Evolutionary conservation across 2,113 vertebrate species (phyloP), one percentile per base, ranked within the genome.

Genomic region (Ceyx margarethae): DNA sequence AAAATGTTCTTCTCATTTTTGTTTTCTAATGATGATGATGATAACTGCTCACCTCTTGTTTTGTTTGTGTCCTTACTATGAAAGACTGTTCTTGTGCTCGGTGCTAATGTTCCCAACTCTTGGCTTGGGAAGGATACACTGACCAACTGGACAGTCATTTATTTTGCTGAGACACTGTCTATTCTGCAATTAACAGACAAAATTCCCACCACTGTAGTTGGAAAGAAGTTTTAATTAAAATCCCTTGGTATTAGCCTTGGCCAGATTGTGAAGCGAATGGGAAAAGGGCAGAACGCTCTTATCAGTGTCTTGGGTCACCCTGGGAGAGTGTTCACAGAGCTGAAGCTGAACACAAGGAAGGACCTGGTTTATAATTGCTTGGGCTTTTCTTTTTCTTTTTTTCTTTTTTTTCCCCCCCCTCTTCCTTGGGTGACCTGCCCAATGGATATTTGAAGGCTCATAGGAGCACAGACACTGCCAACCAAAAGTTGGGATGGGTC

Each of bases 211-310:
- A 71, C 60, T 92, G 85, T 89, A 83, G 50, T 0, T 82, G 82
- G 81, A 91, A 93, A 95, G 87, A 80, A 61, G 13, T 61, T 90
- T 97, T 93, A 95, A 94, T 95, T 96, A 94, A 97, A 94, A 80
- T 61, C 61, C 40, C 26, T 95, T 77, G 46, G 40, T 90, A 60
- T 19, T 93, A 76, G 64, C 90, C 67, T 94, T 85, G 85, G 68
- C 11, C 51, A 71, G 75, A 26, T 50, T 3, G 1, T 62, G 45
- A 31, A 78, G 31, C 51, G 80, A 90, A 72, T 53, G 45, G 85
- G 71, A 86, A 72, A 91, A 88, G 87, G 64, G 42, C 12, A 8
- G 78, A 79, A 81, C 79, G 85, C 46, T 87, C 48, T 85, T 77
- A 87, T 77, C 89, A 33, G 28, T 82, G 83, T 67, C 92, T 85